Conservation (phyloP, 2,888 invertebrate genomes). For the Quadroppia sp. region DNA sequence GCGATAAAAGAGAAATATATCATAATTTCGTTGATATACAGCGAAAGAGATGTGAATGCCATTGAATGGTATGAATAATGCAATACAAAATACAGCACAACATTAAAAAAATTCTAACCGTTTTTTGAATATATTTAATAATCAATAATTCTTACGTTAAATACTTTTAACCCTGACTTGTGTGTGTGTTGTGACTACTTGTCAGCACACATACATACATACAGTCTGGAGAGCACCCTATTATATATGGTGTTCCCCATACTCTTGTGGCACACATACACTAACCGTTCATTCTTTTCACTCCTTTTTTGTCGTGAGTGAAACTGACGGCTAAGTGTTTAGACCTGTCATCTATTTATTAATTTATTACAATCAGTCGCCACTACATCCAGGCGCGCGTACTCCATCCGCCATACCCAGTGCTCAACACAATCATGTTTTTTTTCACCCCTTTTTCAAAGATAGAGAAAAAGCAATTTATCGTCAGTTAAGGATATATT, state of each 20-base stretch:
- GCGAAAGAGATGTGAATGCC: background rate
- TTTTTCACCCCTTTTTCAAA: constrained; percentile 21
- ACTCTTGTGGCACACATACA: background rate
- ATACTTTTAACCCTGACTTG: constrained; percentile 16
- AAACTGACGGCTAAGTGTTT: constrained; percentile 30
- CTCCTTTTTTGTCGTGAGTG: constrained; percentile 25
- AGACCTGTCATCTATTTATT: constrained; percentile 33
- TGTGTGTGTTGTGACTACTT: constrained; percentile 1
- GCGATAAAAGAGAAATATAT: constrained; percentile 22
- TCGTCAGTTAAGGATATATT: constrained; percentile 35
- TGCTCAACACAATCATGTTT: background rate
- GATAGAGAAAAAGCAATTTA: constrained; percentile 35
- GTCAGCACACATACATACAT: constrained; percentile 24
- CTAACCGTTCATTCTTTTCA: background rate
- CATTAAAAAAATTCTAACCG: constrained; percentile 8
- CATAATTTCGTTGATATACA: background rate
- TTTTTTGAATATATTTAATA: constrained; percentile 22
- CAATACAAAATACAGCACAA: background rate
- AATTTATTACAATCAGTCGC: constrained; percentile 30
- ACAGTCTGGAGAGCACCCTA: background rate
- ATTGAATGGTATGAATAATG: constrained; percentile 10
- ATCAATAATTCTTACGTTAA: constrained; percentile 19
- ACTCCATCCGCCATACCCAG: background rate
- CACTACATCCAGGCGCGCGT: constrained; percentile 15
- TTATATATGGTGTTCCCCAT: background rate